Conservation (phyloP, 2,888 invertebrate genomes). For the Philhelius pedissequus region DNA sequence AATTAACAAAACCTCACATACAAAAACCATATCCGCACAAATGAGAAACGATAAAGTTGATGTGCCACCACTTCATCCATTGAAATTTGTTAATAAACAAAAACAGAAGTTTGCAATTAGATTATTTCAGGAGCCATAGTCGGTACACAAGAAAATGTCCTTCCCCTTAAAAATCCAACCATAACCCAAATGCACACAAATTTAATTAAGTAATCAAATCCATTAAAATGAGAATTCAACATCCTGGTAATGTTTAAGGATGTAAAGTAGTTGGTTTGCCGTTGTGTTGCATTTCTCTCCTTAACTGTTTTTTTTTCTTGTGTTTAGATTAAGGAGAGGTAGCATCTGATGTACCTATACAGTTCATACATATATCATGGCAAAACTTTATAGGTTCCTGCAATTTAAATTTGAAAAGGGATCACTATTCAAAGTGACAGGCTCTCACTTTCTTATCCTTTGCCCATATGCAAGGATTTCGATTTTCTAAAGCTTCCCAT, state of each 20-base stretch:
- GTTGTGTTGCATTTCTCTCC: constrained; percentile 53
- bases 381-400: constrained; percentile 28
- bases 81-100: constrained; percentile 69
- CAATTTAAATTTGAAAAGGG: constrained; percentile 34
- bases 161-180: not conserved
- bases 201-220: constrained; percentile 69
- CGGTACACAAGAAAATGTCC: constrained; percentile 17
- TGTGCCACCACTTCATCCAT: constrained; percentile 65
- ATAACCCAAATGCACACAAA: constrained; percentile 61
- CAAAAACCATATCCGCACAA: constrained; percentile 56
- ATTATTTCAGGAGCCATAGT: constrained; percentile 50
- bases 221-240: constrained; percentile 54
- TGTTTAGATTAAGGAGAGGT: constrained; percentile 2
- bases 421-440: constrained; percentile 25
- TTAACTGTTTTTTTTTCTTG: not conserved
- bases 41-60: constrained; percentile 68
- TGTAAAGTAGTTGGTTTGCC: constrained; percentile 38
- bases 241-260: constrained; percentile 15
- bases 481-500: constrained; percentile 33
- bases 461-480: too few relatives aligned
- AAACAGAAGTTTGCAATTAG: constrained; percentile 69
- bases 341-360: not conserved
- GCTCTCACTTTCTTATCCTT: not conserved
- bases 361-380: too few relatives aligned
- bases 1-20: constrained; percentile 32